Evolutionary conservation across 2,113 vertebrate species (phyloP).

Genomic region (Athene noctua): DNA sequence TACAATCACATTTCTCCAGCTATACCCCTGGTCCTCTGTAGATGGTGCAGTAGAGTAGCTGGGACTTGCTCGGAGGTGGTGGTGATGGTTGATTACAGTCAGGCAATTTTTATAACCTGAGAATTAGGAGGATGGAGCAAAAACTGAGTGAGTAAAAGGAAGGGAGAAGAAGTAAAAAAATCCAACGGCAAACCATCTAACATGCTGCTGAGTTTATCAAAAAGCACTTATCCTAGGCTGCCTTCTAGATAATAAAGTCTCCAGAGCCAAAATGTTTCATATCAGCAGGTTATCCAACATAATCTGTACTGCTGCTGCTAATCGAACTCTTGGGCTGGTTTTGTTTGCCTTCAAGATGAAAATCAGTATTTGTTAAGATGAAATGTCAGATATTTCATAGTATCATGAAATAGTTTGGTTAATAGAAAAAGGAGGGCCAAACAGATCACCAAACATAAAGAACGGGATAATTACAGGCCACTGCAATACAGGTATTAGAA

Average conservation of each 20-base stretch:
- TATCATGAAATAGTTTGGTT: not conserved
- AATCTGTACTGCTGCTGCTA: not conserved
- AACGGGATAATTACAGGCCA: not conserved
- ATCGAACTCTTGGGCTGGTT: not conserved
- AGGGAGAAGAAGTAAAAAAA: not conserved
- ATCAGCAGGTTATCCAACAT: not conserved
- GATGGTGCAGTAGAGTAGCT: slow-evolving; percentile 72
- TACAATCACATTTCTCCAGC: slow-evolving; percentile 82
- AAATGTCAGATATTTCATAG: not conserved
- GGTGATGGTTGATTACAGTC: slow-evolving; percentile 72
- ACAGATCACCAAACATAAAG: not conserved
- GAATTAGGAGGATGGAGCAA: not conserved
- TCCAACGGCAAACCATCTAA: not conserved
- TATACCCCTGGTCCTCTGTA: slow-evolving; percentile 69
- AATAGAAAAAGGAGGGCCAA: not conserved
- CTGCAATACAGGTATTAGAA: not conserved
- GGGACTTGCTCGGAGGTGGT: slow-evolving; percentile 69
- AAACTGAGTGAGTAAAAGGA: not conserved
- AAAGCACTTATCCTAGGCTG: not conserved
- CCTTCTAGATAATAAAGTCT: not conserved
- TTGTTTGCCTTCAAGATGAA: not conserved
- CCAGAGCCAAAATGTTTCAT: not conserved
- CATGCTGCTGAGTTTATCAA: not conserved
- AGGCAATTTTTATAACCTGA: slow-evolving; percentile 80
- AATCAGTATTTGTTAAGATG: not conserved